Base-by-base conservation (phyloP, 1,140 invertebrate genomes). In the Leptonema lineaticorne region DNA sequence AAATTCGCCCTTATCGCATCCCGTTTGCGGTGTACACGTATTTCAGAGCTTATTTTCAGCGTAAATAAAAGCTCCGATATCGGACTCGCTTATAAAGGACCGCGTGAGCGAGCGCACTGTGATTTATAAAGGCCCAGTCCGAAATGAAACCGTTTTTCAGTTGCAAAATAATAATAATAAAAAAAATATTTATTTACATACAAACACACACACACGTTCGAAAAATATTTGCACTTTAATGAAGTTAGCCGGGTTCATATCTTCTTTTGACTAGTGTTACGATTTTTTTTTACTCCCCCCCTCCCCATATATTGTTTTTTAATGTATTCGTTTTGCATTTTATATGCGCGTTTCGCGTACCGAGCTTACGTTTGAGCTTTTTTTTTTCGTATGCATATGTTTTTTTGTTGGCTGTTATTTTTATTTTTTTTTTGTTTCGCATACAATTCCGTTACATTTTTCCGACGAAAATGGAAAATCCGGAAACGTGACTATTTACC, bases 331-430 rank as follows among this genome's bases (percentile, higher is more conserved):
- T n/a, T n/a, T 6, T 33, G 11, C 5, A 11, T 33, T 33, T 33
- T 33, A 11, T 33, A 11, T 33, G 30, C 30, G 30, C 30, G 30
- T 11, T 33, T 33, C n/a, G 30, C 30, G 11, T 33, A 6, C 30
- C 30, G 30, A 5, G 11, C 30, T 5, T 33, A 11, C 30, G 14
- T 18, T 18, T 57, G 53, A 57, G 28, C 53, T n/a, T 0, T 28
- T 29, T 9, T 29, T 60, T n/a, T n/a, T n/a, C n/a, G n/a, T n/a
- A n/a, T n/a, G n/a, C n/a, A n/a, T n/a, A n/a, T n/a, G n/a, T n/a
- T n/a, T n/a, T n/a, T n/a, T n/a, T n/a, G n/a, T 18, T 57, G 22
- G 53, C 28, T 26, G 20, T 37, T 24, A 66, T 57, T 37, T 57
- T n/a, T n/a, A n/a, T n/a, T n/a, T 33, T 33, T 33, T 33, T 33